phyloP scores from a whole-genome alignment of 2,797 vertebrate genomes.

The Nothura maculosa region DNA sequence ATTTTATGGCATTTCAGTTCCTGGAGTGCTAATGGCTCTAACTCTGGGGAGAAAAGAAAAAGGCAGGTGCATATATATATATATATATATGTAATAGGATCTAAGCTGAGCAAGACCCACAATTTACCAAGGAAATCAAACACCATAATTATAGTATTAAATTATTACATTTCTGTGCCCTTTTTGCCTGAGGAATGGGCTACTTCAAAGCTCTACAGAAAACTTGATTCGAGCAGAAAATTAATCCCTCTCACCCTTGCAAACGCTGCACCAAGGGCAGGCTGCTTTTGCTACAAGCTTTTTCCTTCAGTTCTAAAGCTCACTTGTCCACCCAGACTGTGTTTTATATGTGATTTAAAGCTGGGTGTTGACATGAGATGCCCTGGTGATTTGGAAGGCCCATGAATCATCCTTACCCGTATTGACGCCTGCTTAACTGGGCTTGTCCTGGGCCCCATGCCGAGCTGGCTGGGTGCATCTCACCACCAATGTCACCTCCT shows the following conservation, averaged over 20 bases:
- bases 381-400: not conserved
- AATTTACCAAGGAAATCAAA: not conserved
- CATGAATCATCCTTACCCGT: not conserved
- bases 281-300: not conserved
- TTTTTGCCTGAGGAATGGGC: not conserved
- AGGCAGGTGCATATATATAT: not conserved
- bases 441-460: not conserved
- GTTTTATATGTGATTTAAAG: not conserved
- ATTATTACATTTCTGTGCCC: not conserved
- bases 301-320: not conserved
- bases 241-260: not conserved
- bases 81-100: not conserved
- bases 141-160: not conserved
- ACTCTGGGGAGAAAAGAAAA: not conserved
- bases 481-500: not conserved
- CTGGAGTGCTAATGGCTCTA: not conserved
- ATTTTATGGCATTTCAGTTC: slow-evolving; percentile 22
- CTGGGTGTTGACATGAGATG: not conserved
- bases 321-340: not conserved
- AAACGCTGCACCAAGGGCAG: not conserved
- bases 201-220: not conserved
- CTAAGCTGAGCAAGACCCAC: not conserved
- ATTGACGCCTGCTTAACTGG: not conserved
- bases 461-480: not conserved
- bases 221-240: not conserved